Evolutionary conservation across 2,797 vertebrate species (phyloP).

Genomic region (Gambusia yucatana): DNA sequence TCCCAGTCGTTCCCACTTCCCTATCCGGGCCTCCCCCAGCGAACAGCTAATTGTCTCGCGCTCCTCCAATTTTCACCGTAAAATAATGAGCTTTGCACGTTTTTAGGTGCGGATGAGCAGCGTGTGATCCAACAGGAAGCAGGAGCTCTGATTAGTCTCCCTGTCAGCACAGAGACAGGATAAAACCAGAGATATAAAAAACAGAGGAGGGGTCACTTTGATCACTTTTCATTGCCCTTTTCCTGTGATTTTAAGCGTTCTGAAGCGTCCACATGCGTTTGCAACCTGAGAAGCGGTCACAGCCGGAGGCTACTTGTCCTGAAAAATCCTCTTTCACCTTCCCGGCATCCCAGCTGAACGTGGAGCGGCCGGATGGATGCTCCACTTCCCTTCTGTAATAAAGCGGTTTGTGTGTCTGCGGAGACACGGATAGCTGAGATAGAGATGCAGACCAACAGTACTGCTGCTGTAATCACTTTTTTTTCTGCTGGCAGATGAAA

Average conservation of each 20-base stretch:
- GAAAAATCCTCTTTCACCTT: conserved; percentile 12
- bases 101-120: conserved; percentile 43
- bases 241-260: not conserved
- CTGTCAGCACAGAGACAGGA: not conserved
- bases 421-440: conserved; percentile 35
- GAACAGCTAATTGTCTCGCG: conserved; percentile 62
- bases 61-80: conserved; percentile 40
- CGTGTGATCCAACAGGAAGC: conserved; percentile 48
- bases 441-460: conserved; percentile 65
- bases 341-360: not conserved
- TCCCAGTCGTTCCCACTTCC: not conserved
- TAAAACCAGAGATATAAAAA: not conserved
- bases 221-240: not conserved
- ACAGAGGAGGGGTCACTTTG: conserved; percentile 1
- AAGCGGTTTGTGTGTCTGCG: conserved; percentile 9
- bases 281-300: not conserved
- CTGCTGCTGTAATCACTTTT: conserved; percentile 76
- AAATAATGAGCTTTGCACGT: conserved; percentile 55
- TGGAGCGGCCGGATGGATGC: conserved; percentile 39
- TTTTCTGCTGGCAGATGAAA: conserved; percentile 48
- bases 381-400: conserved; percentile 41
- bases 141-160: conserved; percentile 2
- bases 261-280: conserved; percentile 13
- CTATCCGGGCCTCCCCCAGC: conserved; percentile 36
- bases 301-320: conserved; percentile 20